These are phyloP conservation scores for Catharus ustulatus DNA, from an alignment of 2,797 vertebrate genomes.

Conservation along the genomic window DNA sequence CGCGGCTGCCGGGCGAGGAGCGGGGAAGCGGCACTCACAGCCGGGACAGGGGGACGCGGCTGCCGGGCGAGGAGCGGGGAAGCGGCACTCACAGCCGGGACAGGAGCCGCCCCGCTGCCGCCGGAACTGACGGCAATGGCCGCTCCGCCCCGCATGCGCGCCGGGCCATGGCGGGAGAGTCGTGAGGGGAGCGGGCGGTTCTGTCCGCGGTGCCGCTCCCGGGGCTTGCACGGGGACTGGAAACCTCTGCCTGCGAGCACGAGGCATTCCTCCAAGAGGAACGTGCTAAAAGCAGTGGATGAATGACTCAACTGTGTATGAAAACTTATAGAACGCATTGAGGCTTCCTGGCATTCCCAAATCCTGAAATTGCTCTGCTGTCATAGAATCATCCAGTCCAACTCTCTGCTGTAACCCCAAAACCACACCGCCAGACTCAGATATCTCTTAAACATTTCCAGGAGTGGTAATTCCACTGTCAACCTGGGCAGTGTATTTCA, in stretches of 20 bases:
- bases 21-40: too few relatives aligned
- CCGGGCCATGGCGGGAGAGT: not conserved
- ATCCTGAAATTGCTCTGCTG: not conserved
- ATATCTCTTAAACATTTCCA: not conserved
- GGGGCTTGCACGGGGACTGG: rapidly evolving
- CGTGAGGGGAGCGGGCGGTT: rapidly evolving
- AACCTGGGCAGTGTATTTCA: not conserved
- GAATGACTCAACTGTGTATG: not conserved
- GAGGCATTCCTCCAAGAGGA: not conserved
- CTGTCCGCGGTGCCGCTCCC: rapidly evolving
- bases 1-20: not conserved
- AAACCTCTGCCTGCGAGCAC: rapidly evolving
- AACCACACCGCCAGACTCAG: not conserved
- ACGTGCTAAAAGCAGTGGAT: rapidly evolving
- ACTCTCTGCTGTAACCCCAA: not conserved
- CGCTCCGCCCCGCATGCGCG: conserved; percentile 17
- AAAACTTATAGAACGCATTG: not conserved
- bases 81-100: not conserved
- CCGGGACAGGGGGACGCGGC: too few relatives aligned
- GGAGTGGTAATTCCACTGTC: not conserved
- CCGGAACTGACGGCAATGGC: conserved; percentile 55
- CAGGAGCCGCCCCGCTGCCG: not conserved
- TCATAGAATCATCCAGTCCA: not conserved
- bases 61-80: too few relatives aligned
- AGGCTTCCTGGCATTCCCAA: not conserved